These are phyloP conservation scores for Tenualosa thibaudeaui DNA, from an alignment of 2,797 vertebrate species.

Conservation along the genomic window DNA sequence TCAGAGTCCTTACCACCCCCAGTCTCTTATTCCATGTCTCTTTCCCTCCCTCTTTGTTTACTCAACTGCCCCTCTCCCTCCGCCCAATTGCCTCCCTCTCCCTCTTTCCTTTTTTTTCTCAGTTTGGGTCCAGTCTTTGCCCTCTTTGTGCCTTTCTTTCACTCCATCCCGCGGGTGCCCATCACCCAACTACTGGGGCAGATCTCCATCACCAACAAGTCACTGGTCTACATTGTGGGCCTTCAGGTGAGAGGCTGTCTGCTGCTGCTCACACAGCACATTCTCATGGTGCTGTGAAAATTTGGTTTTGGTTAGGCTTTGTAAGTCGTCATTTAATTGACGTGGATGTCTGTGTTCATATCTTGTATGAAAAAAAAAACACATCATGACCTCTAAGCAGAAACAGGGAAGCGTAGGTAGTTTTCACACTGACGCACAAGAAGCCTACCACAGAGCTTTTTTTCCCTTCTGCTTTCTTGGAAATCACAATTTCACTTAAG, in stretches of 20 bases:
- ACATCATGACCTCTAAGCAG: not conserved
- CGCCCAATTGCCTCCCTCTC: not conserved
- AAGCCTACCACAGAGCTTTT: not conserved
- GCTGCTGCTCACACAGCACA: not conserved
- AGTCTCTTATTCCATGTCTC: not conserved
- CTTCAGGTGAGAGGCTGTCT: constrained; percentile 73
- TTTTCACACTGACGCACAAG: not conserved
- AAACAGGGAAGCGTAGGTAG: not conserved
- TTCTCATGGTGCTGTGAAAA: not conserved
- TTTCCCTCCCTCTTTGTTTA: not conserved
- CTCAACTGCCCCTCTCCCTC: constrained; percentile 18
- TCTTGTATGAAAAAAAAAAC: not conserved
- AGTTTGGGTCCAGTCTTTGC: constrained; percentile 92
- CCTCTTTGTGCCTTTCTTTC: constrained; percentile 95
- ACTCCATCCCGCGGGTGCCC: constrained; percentile 87
- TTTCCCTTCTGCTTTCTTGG: not conserved
- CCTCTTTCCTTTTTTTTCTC: constrained; percentile 57
- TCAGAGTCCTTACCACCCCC: not conserved
- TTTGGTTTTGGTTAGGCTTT: not conserved
- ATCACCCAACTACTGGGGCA: constrained; percentile 90
- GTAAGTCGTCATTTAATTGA: not conserved
- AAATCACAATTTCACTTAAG: too few species aligned
- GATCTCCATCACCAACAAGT: constrained; percentile 95
- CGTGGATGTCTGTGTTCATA: not conserved
- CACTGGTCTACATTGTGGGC: constrained; percentile 90